These are phyloP conservation scores for Onthophagus sagittarius DNA, from an alignment of 2,888 invertebrate species.

Conservation along the genomic window DNA sequence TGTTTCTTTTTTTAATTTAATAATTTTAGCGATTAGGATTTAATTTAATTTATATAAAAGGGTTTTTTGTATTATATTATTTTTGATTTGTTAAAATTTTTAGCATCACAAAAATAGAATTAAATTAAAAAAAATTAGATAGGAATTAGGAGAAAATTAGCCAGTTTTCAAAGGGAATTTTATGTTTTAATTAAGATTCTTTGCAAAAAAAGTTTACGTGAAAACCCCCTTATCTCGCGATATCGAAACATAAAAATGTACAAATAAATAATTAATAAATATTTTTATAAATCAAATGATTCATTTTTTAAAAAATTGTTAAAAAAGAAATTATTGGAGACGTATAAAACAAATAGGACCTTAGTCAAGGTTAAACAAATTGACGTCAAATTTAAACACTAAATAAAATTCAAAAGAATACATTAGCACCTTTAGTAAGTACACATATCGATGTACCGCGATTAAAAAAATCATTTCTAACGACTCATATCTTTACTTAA, in stretches of 20 bases:
- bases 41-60: too few relatives aligned
- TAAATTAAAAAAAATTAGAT: neutral
- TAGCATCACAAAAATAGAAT: too few relatives aligned
- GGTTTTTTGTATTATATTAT: too few relatives aligned
- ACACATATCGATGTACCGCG: too few relatives aligned
- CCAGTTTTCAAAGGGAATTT: too few relatives aligned
- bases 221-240: too few relatives aligned
- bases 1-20: too few relatives aligned
- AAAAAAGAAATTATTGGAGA: neutral
- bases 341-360: neutral
- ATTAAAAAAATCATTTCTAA: neutral
- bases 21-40: too few relatives aligned
- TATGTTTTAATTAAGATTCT: too few relatives aligned
- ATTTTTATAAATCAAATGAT: conserved; percentile 5
- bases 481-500: neutral
- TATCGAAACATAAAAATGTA: neutral
- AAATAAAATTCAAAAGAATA: neutral
- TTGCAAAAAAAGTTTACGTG: too few relatives aligned
- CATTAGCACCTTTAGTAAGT: neutral
- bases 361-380: neutral
- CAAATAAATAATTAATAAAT: conserved; percentile 8
- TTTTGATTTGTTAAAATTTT: too few relatives aligned
- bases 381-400: neutral
- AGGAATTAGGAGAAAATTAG: neutral
- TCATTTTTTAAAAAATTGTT: conserved; percentile 1